phyloP scores from a whole-genome alignment of 2,888 invertebrate genomes.

The Timandra comae region DNA sequence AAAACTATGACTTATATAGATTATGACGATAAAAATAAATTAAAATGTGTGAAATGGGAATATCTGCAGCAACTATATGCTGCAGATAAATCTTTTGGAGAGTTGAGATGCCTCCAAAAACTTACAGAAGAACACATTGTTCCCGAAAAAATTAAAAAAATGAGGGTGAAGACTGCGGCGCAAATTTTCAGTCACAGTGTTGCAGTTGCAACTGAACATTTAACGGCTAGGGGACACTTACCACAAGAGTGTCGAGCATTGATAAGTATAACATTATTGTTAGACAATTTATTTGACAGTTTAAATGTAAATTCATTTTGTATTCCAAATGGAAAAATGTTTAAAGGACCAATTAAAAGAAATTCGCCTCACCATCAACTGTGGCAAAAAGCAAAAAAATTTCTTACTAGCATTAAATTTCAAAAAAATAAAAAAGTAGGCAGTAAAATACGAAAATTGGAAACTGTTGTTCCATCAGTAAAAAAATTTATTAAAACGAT shows the following conservation, averaged over 20 bases:
- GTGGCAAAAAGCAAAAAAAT: conserved; percentile 4
- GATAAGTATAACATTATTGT: conserved; percentile 1
- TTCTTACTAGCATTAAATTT: background rate
- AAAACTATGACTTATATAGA: conserved; percentile 19
- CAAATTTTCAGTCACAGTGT: conserved; percentile 30
- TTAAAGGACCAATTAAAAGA: conserved; percentile 11
- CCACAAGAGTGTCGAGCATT: conserved; percentile 4
- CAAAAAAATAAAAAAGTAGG: too few species aligned
- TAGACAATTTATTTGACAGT: conserved; percentile 21
- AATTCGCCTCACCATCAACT: conserved; percentile 13
- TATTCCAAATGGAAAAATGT: conserved; percentile 17
- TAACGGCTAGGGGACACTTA: conserved; percentile 7
- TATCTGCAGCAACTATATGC: conserved; percentile 19
- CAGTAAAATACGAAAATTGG: conserved; percentile 12
- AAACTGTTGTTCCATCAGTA: conserved; percentile 23
- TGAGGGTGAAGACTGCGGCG: conserved; percentile 24
- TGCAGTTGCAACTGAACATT: conserved; percentile 20
- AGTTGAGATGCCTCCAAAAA: conserved; percentile 18
- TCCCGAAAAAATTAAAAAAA: conserved; percentile 25
- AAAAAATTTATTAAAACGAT: conserved; percentile 29
- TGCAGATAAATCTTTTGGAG: conserved; percentile 21
- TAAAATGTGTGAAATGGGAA: conserved; percentile 25
- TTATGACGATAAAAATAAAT: conserved; percentile 8
- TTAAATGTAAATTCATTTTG: conserved; percentile 13
- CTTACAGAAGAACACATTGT: conserved; percentile 25